Evolutionary conservation across 2,113 vertebrate genomes (phyloP).

Genomic region (Elephas maximus): DNA sequence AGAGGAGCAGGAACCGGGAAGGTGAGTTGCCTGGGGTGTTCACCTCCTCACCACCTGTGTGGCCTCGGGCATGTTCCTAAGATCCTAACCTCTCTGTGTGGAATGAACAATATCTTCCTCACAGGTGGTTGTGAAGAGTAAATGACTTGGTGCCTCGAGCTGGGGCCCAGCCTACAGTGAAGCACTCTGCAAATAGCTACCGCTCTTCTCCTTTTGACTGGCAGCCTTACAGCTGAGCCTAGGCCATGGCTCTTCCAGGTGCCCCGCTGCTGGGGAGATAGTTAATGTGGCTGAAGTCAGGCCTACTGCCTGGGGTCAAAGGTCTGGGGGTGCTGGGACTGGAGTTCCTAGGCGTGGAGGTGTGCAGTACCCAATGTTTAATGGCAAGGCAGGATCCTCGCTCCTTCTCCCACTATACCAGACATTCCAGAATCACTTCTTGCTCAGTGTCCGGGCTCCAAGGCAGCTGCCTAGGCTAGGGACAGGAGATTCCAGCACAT

Average conservation of each 20-base stretch:
- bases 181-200: neutral
- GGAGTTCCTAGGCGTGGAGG: neutral
- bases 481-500: neutral
- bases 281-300: neutral
- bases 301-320: neutral
- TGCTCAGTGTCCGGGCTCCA: too few relatives aligned
- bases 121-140: neutral
- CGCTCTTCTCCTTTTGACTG: neutral
- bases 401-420: neutral
- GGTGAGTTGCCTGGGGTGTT: neutral
- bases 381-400: neutral
- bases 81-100: neutral
- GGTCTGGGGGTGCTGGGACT: too few relatives aligned
- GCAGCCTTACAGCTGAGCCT: neutral
- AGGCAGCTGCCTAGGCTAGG: neutral
- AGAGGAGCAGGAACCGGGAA: too few relatives aligned
- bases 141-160: too few relatives aligned
- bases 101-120: too few relatives aligned
- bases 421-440: neutral
- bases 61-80: too few relatives aligned
- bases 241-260: neutral
- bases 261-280: neutral
- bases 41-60: neutral
- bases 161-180: too few relatives aligned
- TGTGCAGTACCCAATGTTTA: rapidly evolving